Evolutionary conservation across 1,140 invertebrate genomes (phyloP), one percentile per base, ranked within the genome.

Genomic region (Hydropsyche tenuis): DNA sequence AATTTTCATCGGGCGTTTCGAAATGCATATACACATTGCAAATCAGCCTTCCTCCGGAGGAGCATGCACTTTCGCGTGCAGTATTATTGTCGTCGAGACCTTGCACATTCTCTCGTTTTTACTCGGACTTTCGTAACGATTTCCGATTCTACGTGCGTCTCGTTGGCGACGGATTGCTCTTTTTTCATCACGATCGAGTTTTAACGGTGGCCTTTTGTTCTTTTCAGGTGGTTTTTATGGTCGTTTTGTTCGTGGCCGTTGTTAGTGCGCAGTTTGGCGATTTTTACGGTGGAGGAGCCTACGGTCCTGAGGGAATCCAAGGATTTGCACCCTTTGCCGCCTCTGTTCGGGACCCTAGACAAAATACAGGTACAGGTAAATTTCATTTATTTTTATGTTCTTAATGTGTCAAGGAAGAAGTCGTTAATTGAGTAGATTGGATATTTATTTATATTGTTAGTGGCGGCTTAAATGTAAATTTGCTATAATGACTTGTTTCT

Each of bases 341-440:
- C 0, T 79, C 79, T 0, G 76, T 78, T 9, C 81, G 84, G 73
- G 84, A 85, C 66, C 82, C 84, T 16, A 80, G 84, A 78, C 81
- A 81, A 25, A 83, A 85, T 77, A 83, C 80, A 78, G 84, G 84
- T 85, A 77, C 12, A 16, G 1, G 4, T 25, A 6, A 66, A 9
- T 9, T 37, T 37, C 9, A 4, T 37, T 4, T 3, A 37, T 37
- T 37, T 37, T 37, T 9, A 37, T 4, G 9, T 37, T 37, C 30
- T 37, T n/a, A n/a, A n/a, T n/a, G 9, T 37, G 30, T 37, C 30
- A 37, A 37, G 30, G 30, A 37, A 37, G 30, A 9, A 4, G 30
- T 37, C 9, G 30, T 37, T 37, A 37, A 37, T 37, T 37, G 9
- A 9, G 3, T 3, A 3, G 30, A 37, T 9, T 37, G 9, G 30